Conservation (phyloP, 2,888 invertebrate species). For the Polymixis lichenea region DNA sequence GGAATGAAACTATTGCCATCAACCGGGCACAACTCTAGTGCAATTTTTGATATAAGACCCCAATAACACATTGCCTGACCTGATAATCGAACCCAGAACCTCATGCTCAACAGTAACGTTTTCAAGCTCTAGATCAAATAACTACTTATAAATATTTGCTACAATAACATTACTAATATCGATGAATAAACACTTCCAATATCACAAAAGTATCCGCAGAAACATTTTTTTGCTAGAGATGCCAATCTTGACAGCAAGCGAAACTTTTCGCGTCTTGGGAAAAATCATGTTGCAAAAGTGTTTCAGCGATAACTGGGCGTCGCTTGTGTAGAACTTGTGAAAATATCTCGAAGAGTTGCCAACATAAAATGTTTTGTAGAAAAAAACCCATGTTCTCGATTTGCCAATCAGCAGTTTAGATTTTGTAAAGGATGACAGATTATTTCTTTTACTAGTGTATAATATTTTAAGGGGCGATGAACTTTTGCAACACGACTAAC, state of each 20-base stretch:
- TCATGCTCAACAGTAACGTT: not conserved
- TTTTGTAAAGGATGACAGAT: not conserved
- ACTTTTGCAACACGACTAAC: not conserved
- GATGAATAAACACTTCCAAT: constrained; percentile 28
- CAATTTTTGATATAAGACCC: not conserved
- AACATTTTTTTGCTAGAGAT: constrained; percentile 36
- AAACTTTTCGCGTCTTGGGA: constrained; percentile 55
- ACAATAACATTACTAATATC: constrained; percentile 1
- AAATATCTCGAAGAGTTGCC: constrained; percentile 40
- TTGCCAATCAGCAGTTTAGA: constrained; percentile 23
- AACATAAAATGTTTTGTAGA: constrained; percentile 18
- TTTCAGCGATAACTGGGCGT: constrained; percentile 41
- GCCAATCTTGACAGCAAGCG: constrained; percentile 45
- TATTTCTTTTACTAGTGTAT: not conserved
- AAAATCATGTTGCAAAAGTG: constrained; percentile 54
- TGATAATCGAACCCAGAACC: not conserved
- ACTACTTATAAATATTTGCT: not conserved
- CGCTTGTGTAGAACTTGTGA: constrained; percentile 38
- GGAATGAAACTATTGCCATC: not conserved
- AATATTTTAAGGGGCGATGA: not conserved
- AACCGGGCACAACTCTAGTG: not conserved
- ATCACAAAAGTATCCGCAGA: constrained; percentile 20
- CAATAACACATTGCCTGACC: not conserved
- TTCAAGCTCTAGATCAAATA: not conserved
- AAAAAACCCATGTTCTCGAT: constrained; percentile 8